These are phyloP conservation scores for Gymnocypris eckloni DNA, from an alignment of 2,797 vertebrate species.

Conservation along the genomic window DNA sequence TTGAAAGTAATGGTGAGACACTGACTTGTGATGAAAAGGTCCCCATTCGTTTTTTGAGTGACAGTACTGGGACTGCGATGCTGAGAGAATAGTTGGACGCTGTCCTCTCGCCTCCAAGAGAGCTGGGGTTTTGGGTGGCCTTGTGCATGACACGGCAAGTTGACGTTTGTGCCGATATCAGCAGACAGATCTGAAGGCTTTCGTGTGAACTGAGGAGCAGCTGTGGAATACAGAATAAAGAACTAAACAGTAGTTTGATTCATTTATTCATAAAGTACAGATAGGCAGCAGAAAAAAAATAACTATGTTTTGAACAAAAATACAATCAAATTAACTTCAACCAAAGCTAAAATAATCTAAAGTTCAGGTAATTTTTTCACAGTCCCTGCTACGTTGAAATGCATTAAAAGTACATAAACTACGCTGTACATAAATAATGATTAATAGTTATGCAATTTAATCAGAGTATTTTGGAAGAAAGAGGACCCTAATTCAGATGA, in stretches of 20 bases:
- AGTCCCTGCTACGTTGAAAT: background rate
- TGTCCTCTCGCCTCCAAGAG: slow-evolving; percentile 86
- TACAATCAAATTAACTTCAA: background rate
- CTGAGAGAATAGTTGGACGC: slow-evolving; percentile 76
- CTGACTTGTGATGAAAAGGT: slow-evolving; percentile 88
- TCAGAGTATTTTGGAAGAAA: background rate
- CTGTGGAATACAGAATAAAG: slow-evolving; percentile 66
- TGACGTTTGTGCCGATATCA: slow-evolving; percentile 89
- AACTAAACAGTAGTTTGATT: slow-evolving; percentile 2
- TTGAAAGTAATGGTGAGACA: slow-evolving; percentile 39
- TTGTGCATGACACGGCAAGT: slow-evolving; percentile 81
- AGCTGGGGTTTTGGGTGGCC: slow-evolving; percentile 90
- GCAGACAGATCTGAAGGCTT: slow-evolving; percentile 81
- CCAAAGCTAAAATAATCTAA: background rate
- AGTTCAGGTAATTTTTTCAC: background rate
- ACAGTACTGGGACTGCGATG: slow-evolving; percentile 76
- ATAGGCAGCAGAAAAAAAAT: background rate
- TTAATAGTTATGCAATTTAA: background rate
- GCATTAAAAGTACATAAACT: background rate
- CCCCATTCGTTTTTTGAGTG: slow-evolving; percentile 80
- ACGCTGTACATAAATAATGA: background rate
- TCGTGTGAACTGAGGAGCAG: slow-evolving; percentile 85
- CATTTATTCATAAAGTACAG: background rate
- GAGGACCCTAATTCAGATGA: background rate
- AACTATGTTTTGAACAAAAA: background rate